These are phyloP conservation scores for Cephus sareptanus DNA, from an alignment of 2,888 invertebrate genomes.

Conservation along the genomic window DNA sequence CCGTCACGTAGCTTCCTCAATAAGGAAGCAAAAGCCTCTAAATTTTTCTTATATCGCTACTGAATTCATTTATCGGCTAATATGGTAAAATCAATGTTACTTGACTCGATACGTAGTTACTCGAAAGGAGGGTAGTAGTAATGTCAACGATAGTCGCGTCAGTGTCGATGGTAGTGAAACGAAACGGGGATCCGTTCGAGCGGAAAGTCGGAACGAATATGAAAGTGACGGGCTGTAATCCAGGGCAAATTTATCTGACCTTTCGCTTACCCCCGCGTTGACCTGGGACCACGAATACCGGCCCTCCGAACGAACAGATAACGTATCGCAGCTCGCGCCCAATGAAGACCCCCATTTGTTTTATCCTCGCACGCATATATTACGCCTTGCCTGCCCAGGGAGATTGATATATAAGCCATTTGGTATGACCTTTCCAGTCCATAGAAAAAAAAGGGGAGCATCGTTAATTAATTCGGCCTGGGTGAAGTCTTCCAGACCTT, in stretches of 20 bases:
- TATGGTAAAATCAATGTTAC: too few species aligned
- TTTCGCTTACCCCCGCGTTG: conserved; percentile 30
- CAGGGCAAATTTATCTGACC: conserved; percentile 60
- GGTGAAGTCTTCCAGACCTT: neutral
- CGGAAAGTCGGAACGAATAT: conserved; percentile 62
- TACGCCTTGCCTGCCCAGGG: conserved; percentile 20
- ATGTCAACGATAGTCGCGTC: too few species aligned
- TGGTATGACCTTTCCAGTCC: conserved; percentile 49
- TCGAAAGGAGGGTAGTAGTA: too few species aligned
- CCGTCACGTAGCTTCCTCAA: too few species aligned
- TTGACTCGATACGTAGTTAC: too few species aligned
- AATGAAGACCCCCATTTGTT: conserved; percentile 54
- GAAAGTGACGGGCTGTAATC: conserved; percentile 63
- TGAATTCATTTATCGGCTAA: too few species aligned
- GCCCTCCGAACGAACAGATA: conserved; percentile 41
- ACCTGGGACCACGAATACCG: conserved; percentile 37
- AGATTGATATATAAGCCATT: conserved; percentile 54
- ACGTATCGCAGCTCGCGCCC: conserved; percentile 53
- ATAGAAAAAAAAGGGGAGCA: conserved; percentile 33
- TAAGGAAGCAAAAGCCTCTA: too few species aligned
- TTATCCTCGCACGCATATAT: conserved; percentile 50
- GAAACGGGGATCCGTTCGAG: conserved; percentile 39
- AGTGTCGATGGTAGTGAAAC: too few species aligned
- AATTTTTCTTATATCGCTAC: too few species aligned
- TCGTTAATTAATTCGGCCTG: conserved; percentile 39